phyloP scores from a whole-genome alignment of 2,888 invertebrate species.

The Reticulitermes lucifugus region DNA sequence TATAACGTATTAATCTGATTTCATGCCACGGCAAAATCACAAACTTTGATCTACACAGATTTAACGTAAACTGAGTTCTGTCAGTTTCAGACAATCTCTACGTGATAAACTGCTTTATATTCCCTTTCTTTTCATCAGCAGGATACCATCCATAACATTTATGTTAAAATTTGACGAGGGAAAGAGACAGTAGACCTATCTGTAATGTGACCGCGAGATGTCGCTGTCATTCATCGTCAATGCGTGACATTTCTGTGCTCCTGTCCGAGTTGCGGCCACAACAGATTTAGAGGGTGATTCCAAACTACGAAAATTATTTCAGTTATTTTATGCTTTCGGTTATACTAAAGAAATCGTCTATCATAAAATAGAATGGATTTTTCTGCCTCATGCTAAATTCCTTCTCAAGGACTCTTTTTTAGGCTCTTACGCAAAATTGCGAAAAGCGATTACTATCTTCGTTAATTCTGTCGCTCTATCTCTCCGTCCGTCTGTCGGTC shows the following conservation, averaged over 20 bases:
- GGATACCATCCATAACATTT: constrained; percentile 9
- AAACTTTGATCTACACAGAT: not conserved
- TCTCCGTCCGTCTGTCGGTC: too few relatives aligned
- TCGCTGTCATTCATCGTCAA: constrained; percentile 2
- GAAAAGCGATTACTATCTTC: too few relatives aligned
- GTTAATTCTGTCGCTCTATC: too few relatives aligned
- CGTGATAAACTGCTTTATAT: not conserved
- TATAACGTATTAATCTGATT: not conserved
- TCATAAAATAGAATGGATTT: too few relatives aligned
- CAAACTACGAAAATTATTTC: too few relatives aligned
- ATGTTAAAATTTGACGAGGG: constrained; percentile 33
- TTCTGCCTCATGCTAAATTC: too few relatives aligned
- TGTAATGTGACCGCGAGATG: constrained; percentile 21
- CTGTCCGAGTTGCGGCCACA: not conserved
- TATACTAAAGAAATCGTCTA: too few relatives aligned
- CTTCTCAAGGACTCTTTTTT: too few relatives aligned
- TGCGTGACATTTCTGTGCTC: not conserved
- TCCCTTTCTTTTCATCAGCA: not conserved
- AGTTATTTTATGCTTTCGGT: too few relatives aligned
- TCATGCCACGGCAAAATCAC: too few relatives aligned
- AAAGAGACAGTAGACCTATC: not conserved
- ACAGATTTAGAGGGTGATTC: too few relatives aligned
- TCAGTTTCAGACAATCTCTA: not conserved
- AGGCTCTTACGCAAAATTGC: too few relatives aligned
- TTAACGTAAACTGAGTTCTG: not conserved